These are phyloP conservation scores for Thalassophryne amazonica DNA, from an alignment of 2,797 vertebrate genomes.

Conservation along the genomic window DNA sequence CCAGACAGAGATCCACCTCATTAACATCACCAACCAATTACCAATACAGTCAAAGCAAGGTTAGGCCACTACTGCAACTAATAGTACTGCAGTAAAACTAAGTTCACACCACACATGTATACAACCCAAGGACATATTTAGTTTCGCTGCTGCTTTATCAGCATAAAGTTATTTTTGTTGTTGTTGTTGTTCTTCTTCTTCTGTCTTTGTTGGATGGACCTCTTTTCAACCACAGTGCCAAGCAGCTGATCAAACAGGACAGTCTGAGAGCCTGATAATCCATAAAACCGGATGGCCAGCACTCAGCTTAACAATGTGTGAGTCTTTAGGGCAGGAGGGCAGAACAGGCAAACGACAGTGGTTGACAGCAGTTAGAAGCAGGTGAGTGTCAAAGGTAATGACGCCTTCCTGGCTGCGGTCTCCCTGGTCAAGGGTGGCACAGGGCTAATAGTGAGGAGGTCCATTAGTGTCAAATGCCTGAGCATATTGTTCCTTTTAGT, in stretches of 20 bases:
- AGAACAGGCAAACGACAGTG: not conserved
- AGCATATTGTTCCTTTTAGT: conserved; percentile 73
- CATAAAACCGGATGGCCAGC: conserved; percentile 14
- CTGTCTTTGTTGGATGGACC: no score
- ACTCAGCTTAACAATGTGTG: conserved; percentile 31
- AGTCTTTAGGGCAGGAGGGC: not conserved
- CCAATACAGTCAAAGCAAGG: conserved; percentile 41
- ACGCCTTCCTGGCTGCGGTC: conserved; percentile 48
- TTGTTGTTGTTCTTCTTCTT: no score
- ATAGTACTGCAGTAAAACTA: conserved; percentile 43
- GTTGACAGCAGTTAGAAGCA: conserved; percentile 26
- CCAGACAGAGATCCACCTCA: conserved; percentile 30
- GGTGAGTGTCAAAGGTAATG: conserved; percentile 32
- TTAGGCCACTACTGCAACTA: conserved; percentile 29
- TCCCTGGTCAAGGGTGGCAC: conserved; percentile 64
- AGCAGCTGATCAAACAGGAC: conserved; percentile 18
- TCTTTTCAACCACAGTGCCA: conserved; percentile 5
- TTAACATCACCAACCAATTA: conserved; percentile 40
- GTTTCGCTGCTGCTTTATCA: conserved; percentile 18
- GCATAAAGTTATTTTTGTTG: conserved; percentile 11
- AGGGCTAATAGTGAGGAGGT: conserved; percentile 67
- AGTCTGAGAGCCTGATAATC: conserved; percentile 23
- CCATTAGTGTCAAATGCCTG: conserved; percentile 73
- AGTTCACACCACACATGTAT: conserved; percentile 28
- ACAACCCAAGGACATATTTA: conserved; percentile 44